Evolutionary conservation across 1,140 invertebrate species (phyloP), one percentile per base, ranked within the genome.

Genomic region (Hypothenemus hampei): DNA sequence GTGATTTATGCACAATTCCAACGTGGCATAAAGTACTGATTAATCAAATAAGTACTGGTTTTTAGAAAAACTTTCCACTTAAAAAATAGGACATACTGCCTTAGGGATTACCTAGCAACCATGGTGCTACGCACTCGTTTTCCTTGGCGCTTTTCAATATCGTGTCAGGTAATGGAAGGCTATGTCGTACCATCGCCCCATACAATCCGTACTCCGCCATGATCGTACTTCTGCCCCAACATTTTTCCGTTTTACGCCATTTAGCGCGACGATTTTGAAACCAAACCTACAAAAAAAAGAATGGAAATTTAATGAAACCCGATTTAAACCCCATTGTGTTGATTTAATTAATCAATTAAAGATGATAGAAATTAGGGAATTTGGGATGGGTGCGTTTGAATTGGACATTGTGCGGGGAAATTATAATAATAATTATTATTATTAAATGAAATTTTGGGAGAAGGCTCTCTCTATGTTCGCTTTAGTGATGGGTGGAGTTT

Each of bases 121-220:
- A 99, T 3, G 96, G 96, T 13, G 96, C 95, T 40, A 94, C 92
- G 40, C 89, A 91, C 65, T 95, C 89, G 72, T 91, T 90, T 64
- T 94, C 92, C 73, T 95, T 95, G 65, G 91, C 91, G 70, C 88
- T 91, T 77, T 97, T 97, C 53, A 98, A 81, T 58, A 98, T 98
- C 35, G 93, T 97, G 66, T 99, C 95, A 1, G 96, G 96, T 60
- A 99, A 81, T 0, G 96, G 96, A 48, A 99, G 77, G 21, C 93
- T 97, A 75, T 98, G 96, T 57, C 96, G 78, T 40, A 98, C 95
- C 96, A 99, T 99, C 37, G 97, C 97, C 1, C 97, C 97, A 71
- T 99, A 99, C 1, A 99, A 79, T 0, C 97, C 97, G 69, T 99
- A 99, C 75, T 99, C 97, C 45, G 96, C 96, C 96, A 98, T 98